These are phyloP conservation scores for Oryctolagus cuniculus DNA, from an alignment of 2,113 vertebrate genomes.

Conservation along the genomic window mOryCun1.1 NC_091453.1:125948501-125949000, in stretches of 20 bases:
- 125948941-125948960: neutral
- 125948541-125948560: too few species aligned
- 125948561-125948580: too few species aligned
- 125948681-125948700: too few species aligned
- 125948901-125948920: neutral
- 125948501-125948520: too few species aligned
- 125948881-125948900: neutral
- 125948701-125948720: too few species aligned
- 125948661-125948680: too few species aligned
- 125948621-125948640: too few species aligned
- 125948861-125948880: neutral
- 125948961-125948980: neutral
- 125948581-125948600: too few species aligned
- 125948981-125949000: neutral
- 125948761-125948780: neutral
- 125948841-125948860: neutral
- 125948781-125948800: neutral
- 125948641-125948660: too few species aligned
- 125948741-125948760: neutral
- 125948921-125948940: neutral
- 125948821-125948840: neutral
- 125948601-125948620: too few species aligned
- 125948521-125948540: too few species aligned
- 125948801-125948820: neutral
- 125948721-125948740: neutral